Conservation (phyloP, 2,797 vertebrate species). For the Sebastes paucispinis region DNA sequence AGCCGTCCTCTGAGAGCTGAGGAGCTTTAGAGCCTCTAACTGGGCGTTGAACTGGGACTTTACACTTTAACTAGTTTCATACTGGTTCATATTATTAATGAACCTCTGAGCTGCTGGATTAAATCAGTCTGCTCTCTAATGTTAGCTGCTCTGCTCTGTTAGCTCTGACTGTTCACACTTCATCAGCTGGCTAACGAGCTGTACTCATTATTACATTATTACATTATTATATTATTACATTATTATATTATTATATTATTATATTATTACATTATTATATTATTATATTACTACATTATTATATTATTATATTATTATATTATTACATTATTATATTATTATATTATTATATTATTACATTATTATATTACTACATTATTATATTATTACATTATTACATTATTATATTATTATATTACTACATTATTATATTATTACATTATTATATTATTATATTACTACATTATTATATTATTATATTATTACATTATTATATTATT, state of each 20-base stretch:
- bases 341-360: fast-evolving
- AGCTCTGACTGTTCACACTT: conserved; percentile 1
- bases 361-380: no score
- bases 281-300: fast-evolving
- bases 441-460: no score
- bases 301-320: fast-evolving
- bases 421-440: fast-evolving
- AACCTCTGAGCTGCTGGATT: neutral
- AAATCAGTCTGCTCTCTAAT: fast-evolving
- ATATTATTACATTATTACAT: fast-evolving
- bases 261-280: fast-evolving
- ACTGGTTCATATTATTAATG: neutral
- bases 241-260: no score
- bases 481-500: no score
- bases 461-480: fast-evolving
- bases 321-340: fast-evolving
- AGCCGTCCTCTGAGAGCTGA: neutral
- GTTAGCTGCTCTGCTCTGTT: neutral
- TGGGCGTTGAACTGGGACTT: neutral
- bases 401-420: no score
- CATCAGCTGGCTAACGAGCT: neutral
- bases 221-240: fast-evolving
- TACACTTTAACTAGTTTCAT: fast-evolving
- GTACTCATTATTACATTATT: no score
- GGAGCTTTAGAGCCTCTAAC: neutral